These are phyloP conservation scores for Brachyrhaphis roseni DNA, from an alignment of 2,797 vertebrate species.

Conservation along the genomic window DNA sequence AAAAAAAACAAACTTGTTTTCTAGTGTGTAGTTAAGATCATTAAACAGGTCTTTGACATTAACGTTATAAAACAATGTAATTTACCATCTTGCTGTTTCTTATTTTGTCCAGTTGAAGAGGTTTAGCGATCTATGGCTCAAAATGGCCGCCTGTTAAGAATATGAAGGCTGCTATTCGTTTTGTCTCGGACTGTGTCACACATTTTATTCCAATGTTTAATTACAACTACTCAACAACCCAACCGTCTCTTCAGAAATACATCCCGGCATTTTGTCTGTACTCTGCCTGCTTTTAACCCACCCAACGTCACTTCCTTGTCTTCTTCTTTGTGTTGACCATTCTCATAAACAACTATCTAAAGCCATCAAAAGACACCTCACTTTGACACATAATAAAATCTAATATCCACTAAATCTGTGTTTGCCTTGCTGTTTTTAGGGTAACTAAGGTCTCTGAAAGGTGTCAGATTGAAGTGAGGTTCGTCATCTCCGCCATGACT, in stretches of 20 bases:
- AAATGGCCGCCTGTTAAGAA: neutral
- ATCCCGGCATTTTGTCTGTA: neutral
- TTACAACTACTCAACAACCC: neutral
- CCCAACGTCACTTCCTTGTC: neutral
- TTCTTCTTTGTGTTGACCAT: neutral
- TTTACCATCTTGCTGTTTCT: neutral
- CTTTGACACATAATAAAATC: neutral
- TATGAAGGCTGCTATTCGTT: neutral
- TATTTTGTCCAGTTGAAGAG: neutral
- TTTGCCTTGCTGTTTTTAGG: slow-evolving; percentile 72
- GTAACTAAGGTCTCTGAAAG: slow-evolving; percentile 77
- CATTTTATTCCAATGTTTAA: neutral
- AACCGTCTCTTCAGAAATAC: neutral
- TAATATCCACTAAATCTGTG: neutral
- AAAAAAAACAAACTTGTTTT: neutral
- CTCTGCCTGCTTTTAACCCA: neutral
- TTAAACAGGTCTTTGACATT: neutral
- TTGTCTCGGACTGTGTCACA: neutral
- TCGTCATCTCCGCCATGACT: slow-evolving; percentile 80
- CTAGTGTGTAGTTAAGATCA: neutral
- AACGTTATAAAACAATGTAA: neutral
- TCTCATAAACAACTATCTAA: neutral
- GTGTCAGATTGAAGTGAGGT: slow-evolving; percentile 82
- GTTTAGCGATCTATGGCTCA: neutral
- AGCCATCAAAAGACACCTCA: too few species aligned